Evolutionary conservation across 2,888 invertebrate genomes (phyloP).

Genomic region (Gerris lacustris): DNA sequence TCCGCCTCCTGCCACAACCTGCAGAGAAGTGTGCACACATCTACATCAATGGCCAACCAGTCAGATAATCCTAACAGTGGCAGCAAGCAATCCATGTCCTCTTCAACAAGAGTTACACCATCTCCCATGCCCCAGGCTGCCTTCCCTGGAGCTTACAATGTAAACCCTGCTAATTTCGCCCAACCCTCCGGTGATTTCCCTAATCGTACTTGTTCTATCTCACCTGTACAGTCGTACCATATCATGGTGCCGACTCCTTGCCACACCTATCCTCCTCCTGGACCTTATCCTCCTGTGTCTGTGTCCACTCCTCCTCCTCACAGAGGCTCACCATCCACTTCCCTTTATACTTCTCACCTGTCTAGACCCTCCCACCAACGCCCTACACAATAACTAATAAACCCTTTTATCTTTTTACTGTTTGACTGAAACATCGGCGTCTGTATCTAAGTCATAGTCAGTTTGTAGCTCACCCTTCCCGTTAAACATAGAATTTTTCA

Average conservation of each 20-base stretch:
- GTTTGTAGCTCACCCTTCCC: too few relatives aligned
- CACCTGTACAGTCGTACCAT: background rate
- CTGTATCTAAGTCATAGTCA: too few relatives aligned
- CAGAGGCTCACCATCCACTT: background rate
- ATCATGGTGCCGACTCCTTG: constrained; percentile 1
- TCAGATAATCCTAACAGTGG: background rate
- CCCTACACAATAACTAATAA: background rate
- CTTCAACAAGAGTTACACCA: background rate
- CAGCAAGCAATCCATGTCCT: background rate
- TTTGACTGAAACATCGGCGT: background rate
- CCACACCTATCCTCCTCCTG: background rate
- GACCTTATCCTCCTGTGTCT: background rate
- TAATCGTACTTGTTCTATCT: background rate
- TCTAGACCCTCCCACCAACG: background rate
- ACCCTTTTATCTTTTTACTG: background rate
- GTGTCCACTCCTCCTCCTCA: background rate
- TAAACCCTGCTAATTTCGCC: background rate
- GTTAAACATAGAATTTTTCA: too few relatives aligned
- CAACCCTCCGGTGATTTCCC: background rate
- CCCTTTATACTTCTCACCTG: background rate
- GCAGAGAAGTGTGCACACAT: background rate
- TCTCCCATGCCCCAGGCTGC: background rate
- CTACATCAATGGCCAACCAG: background rate
- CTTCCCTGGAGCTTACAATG: background rate
- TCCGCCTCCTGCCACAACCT: background rate